These are phyloP conservation scores for Venusia cambrica DNA, from an alignment of 2,888 invertebrate genomes.

Conservation along the genomic window DNA sequence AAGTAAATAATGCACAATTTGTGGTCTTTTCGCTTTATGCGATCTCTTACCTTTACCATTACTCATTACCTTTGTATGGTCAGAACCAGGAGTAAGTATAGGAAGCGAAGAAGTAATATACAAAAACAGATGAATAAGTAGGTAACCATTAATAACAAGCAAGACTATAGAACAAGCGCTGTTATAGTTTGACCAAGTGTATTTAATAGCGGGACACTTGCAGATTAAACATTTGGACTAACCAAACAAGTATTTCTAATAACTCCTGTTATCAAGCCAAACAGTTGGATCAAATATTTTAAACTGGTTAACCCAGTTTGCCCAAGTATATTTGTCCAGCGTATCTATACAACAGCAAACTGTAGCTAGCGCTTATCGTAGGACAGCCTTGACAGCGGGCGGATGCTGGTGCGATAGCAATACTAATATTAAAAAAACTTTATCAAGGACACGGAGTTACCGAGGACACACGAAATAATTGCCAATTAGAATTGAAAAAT, in stretches of 20 bases:
- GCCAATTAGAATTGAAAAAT: too few species aligned
- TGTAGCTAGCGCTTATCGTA: constrained; percentile 52
- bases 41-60: too few species aligned
- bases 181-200: constrained; percentile 19
- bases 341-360: constrained; percentile 48
- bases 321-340: constrained; percentile 45
- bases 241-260: constrained; percentile 14
- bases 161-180: constrained; percentile 12
- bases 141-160: too few species aligned
- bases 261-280: constrained; percentile 18
- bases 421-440: constrained; percentile 38
- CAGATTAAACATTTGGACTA: constrained; percentile 10
- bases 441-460: constrained; percentile 22
- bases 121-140: too few species aligned
- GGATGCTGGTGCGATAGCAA: constrained; percentile 55
- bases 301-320: constrained; percentile 57
- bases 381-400: constrained; percentile 56
- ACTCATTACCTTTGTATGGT: too few species aligned
- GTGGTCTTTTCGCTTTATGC: too few species aligned
- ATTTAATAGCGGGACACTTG: constrained; percentile 19
- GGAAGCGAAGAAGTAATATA: too few species aligned
- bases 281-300: constrained; percentile 40
- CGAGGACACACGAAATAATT: constrained; percentile 28
- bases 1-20: too few species aligned
- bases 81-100: too few species aligned